Base-by-base conservation (phyloP, 2,888 invertebrate genomes). In the Anoncus sp. region DNA sequence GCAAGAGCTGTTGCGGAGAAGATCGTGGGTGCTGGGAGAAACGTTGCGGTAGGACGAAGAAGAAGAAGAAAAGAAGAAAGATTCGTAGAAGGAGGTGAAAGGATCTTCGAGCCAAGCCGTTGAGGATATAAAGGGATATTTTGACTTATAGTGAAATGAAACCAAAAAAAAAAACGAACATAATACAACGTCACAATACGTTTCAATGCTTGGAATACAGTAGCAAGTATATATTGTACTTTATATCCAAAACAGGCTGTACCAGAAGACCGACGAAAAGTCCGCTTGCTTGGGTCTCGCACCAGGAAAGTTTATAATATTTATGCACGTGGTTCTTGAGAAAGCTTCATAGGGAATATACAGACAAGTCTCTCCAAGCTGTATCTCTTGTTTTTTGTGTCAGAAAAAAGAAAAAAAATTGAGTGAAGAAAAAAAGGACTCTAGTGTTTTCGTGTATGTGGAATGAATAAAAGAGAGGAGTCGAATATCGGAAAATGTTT, bases 11-110 rank as follows among this genome's bases (percentile, higher is more conserved):
- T n/a, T n/a, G n/a, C 31, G 14, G 49, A 53, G 31, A 65, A 62
- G 38, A 73, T 65, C 72, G 67, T 77, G 72, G 67, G 67, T 73
- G 77, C 69, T 43, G 73, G n/a, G 55, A 73, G 67, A 59, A 59
- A 69, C 55, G 57, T 63, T 55, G 47, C 31, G 47, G 59, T 47
- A 40, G 59, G 24, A 43, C 51, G 43, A 27, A 57, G 40, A 38
- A 16, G 57, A 47, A 53, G 62, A 62, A 40, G 70, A 45, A 38
- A 38, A 57, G 24, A 62, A 60, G 43, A 16, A 40, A 31, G 20
- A 69, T 53, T 31, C 16, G 24, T 59, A 38, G 59, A 59, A 22
- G 27, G 27, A 24, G 31, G 12, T 18, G 14, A 45, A 18, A 57
- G 43, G 55, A 57, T 66, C 45, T 53, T 27, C 14, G 14, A 43